A percentile compares a stretch with the other conserved stretches of the same genome.
Conservation (phyloP, 2,797 vertebrate genomes). For the Gambusia yucatana region DNA sequence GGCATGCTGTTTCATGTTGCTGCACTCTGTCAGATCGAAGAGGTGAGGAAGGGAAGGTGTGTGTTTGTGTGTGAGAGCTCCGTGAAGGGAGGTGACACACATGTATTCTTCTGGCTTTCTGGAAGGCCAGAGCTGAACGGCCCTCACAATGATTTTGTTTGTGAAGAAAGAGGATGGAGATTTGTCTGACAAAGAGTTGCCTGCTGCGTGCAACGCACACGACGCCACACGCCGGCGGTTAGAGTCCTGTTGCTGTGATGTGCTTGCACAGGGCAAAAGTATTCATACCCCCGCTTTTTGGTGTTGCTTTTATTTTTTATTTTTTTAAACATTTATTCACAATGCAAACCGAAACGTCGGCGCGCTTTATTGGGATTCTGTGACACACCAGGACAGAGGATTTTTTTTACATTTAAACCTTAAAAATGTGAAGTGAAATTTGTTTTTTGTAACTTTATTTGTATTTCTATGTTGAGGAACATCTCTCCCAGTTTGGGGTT, state of each 20-base stretch:
- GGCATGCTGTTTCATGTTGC: constrained; percentile 70
- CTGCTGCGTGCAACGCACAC: constrained; percentile 26
- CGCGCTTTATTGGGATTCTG: background rate
- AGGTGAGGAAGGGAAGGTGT: constrained; percentile 38
- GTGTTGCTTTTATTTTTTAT: too few species aligned
- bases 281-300: background rate
- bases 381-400: background rate
- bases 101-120: constrained; percentile 50
- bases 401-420: background rate
- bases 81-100: constrained; percentile 46
- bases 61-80: constrained; percentile 17
- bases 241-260: constrained; percentile 28
- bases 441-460: background rate
- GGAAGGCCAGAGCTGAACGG: constrained; percentile 63
- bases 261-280: background rate
- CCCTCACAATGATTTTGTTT: constrained; percentile 53
- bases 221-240: constrained; percentile 22
- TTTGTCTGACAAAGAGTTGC: constrained; percentile 55
- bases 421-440: background rate
- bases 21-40: constrained; percentile 57
- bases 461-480: background rate
- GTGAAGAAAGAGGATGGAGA: constrained; percentile 41
- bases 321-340: background rate
- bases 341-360: background rate
- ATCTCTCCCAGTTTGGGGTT: background rate